Base-by-base conservation (phyloP, 1,140 invertebrate genomes). In the Lepidurus couesii region DNA sequence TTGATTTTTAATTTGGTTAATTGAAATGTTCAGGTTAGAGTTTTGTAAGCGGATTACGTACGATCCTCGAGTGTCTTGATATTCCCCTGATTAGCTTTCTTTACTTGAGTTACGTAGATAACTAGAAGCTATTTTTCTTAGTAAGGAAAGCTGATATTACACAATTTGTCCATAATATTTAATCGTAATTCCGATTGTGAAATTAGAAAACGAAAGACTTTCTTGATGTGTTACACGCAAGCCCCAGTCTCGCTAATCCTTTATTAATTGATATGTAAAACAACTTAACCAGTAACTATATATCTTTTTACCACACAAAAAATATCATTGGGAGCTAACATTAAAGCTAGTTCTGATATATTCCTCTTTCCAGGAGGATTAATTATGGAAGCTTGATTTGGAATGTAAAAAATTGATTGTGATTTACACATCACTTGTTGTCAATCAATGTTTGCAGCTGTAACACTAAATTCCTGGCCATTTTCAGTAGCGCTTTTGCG, bases 401-500 rank as follows among this genome's bases (percentile, higher is more conserved):
- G 74, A 75, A 43, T 44, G 44, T 75, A 75, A 42, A 43, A 81
- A 78, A 13, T 76, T 10, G 44, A 76, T 24, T 76, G 79, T 78
- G 75, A 80, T 77, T 74, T 75, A 34, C 44, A 80, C 26, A 26
- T 87, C 89, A 93, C 86, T 93, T 93, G 84, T 96, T 95, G 84
- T 95, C 94, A 81, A 97, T 96, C 73, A 96, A 86, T 79, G 93
- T 92, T 87, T 97, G 95, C 80, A 97, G 88, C 86, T 95, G 92
- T 73, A 93, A 86, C 5, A 96, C 94, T 24, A 96, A 86, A 82
- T 95, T 92, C 80, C 95, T 87, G 0, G 95, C 91, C 80, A 95
- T 86, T 80, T 90, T 89, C 26, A 97, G 84, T n/a, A 97, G 90
- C 26, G 91, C 89, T 81, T 90, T 89, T 1, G 92, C 92, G 85